phyloP scores from a whole-genome alignment of 2,888 invertebrate species.

The Marasmarcha lunaedactyla region DNA sequence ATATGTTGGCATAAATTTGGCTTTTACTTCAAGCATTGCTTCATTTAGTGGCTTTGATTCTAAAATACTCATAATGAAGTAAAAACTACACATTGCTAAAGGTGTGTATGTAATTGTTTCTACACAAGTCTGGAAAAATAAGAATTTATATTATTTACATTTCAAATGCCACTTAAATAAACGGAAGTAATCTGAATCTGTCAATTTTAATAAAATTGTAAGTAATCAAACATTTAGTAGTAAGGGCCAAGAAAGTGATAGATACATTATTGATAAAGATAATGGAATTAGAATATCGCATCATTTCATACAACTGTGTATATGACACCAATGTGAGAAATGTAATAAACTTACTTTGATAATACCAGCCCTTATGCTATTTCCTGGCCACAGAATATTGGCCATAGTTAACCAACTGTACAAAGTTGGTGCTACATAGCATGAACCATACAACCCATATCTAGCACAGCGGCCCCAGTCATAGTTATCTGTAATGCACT shows the following conservation, averaged over 20 bases:
- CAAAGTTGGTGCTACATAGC: constrained; percentile 84
- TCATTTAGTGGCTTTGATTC: constrained; percentile 76
- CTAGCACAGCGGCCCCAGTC: constrained; percentile 78
- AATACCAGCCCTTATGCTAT: constrained; percentile 75
- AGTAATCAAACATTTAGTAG: too few species aligned
- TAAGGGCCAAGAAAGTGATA: too few species aligned
- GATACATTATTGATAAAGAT: too few species aligned
- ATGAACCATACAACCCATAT: constrained; percentile 83
- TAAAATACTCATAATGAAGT: constrained; percentile 80
- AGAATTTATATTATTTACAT: constrained; percentile 2
- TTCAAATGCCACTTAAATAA: not conserved
- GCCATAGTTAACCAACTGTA: constrained; percentile 84
- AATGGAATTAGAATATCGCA: too few species aligned
- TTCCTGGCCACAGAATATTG: constrained; percentile 81
- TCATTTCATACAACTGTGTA: too few species aligned
- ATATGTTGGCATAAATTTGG: constrained; percentile 81
- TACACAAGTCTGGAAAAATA: constrained; percentile 72
- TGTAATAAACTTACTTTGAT: constrained; percentile 76
- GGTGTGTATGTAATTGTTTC: constrained; percentile 84
- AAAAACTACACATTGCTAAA: constrained; percentile 81
- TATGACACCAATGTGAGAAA: too few species aligned
- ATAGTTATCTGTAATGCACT: constrained; percentile 53
- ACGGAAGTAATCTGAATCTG: not conserved
- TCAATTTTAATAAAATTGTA: too few species aligned
- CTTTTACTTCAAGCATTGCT: constrained; percentile 75